Evolutionary conservation across 1,140 invertebrate species (phyloP), one percentile per base, ranked within the genome.

Genomic region (Trachelipus rathkii): DNA sequence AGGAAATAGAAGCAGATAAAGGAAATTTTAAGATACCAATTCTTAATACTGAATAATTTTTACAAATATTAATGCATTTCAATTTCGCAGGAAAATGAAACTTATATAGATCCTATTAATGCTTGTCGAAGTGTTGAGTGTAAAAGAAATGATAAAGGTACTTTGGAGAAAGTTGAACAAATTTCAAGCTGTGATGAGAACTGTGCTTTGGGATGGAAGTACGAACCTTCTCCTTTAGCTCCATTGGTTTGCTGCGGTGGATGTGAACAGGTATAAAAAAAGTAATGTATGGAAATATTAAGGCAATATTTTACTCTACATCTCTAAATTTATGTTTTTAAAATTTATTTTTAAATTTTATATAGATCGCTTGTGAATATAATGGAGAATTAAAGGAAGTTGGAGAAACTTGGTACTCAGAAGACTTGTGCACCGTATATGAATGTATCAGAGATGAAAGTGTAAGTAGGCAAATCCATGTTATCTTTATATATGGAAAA

Each of bases 321-420:
- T 33, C 33, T 33, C 33, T 33, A 6, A 33, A 33, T 33, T 33
- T 33, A 33, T 33, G 2, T 33, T 33, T 3, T 33, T 6, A 33
- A 33, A 33, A 33, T 33, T 33, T 33, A 6, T 1, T 33, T 33
- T 33, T 1, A 33, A 33, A 33, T 33, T 33, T 33, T 33, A 33
- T 87, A 21, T 89, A 90, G 85, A 84, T 86, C 1, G 86, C 85
- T 33, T 94, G 92, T 80, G 83, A 92, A 0, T 83, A 90, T n/a
- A 87, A 88, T 0, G 87, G 88, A 4, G 76, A 82, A 8, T 78
- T 88, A 9, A 87, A 87, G 50, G 76, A 87, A 46, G 82, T 89
- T 19, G 81, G 82, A 3, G 80, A 81, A 15, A 79, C 73, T n/a
- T 84, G 83, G 83, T 44, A 24, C 6, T 73, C 74, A 4, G 78